phyloP scores from a whole-genome alignment of 1,140 invertebrate species.

The Heliconius eleuchia region DNA sequence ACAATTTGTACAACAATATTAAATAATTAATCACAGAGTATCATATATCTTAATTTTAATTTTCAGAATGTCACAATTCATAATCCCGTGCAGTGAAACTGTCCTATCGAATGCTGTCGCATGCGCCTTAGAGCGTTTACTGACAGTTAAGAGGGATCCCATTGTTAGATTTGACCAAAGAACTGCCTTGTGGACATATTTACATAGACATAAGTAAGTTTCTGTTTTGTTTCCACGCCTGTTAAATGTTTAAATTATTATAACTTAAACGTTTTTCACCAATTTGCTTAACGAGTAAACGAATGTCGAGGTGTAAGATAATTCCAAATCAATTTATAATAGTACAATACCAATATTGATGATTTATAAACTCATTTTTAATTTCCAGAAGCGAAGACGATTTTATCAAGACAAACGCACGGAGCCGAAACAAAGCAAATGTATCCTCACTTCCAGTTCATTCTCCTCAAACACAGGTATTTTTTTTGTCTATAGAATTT shows the following conservation, averaged over 20 bases:
- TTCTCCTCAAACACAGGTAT: constrained; percentile 46
- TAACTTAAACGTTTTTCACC: too few species aligned
- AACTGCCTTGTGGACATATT: constrained; percentile 66
- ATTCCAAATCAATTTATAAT: too few species aligned
- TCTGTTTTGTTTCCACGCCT: background rate
- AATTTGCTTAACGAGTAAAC: background rate
- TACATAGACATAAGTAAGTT: constrained; percentile 56
- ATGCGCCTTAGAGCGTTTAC: constrained; percentile 56
- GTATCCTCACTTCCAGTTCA: constrained; percentile 27
- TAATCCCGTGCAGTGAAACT: constrained; percentile 64
- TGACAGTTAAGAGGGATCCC: constrained; percentile 66
- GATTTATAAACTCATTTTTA: background rate
- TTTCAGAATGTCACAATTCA: constrained; percentile 74
- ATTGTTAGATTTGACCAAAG: constrained; percentile 69
- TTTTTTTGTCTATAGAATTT: background rate
- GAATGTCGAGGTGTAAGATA: too few species aligned
- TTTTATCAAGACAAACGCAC: constrained; percentile 54
- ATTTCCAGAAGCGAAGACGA: constrained; percentile 64
- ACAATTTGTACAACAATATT: too few species aligned
- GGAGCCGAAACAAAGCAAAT: constrained; percentile 42
- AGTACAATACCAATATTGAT: too few species aligned
- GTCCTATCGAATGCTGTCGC: constrained; percentile 58
- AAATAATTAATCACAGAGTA: too few species aligned
- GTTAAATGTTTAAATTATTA: too few species aligned
- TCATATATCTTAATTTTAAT: background rate